Conservation (phyloP, 2,113 vertebrate species). For the Suricata suricatta region DNA sequence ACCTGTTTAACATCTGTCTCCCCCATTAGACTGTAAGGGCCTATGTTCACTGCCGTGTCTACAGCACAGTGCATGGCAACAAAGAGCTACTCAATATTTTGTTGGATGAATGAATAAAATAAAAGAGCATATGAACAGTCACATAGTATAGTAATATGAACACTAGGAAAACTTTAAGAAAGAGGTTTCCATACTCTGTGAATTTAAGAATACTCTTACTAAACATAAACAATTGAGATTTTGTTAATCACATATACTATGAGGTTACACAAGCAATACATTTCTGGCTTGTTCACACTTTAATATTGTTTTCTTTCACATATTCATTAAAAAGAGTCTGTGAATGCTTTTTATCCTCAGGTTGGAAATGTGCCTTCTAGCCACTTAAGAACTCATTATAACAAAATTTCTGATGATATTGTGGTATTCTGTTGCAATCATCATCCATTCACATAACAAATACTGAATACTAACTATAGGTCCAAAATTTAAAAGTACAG, state of each 20-base stretch:
- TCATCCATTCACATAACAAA: background rate
- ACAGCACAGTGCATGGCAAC: background rate
- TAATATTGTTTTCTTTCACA: constrained; percentile 7
- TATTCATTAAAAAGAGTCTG: background rate
- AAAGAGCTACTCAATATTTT: background rate
- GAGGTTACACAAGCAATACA: background rate
- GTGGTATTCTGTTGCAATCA: background rate
- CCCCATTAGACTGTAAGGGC: background rate
- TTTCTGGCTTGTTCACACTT: background rate
- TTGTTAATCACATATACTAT: background rate
- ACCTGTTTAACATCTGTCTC: background rate
- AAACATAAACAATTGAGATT: background rate
- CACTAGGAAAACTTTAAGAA: background rate
- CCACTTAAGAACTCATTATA: constrained; percentile 25
- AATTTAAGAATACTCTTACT: background rate
- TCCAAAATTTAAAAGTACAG: constrained; percentile 20
- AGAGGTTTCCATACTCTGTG: background rate
- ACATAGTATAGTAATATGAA: background rate
- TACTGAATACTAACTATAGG: background rate
- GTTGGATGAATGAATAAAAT: background rate
- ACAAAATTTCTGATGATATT: background rate
- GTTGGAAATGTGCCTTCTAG: background rate
- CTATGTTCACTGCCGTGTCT: background rate
- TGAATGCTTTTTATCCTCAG: background rate
- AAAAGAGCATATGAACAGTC: background rate